These are phyloP conservation scores for Edolisoma coerulescens DNA, from an alignment of 2,113 vertebrate species.

Conservation along the genomic window DNA sequence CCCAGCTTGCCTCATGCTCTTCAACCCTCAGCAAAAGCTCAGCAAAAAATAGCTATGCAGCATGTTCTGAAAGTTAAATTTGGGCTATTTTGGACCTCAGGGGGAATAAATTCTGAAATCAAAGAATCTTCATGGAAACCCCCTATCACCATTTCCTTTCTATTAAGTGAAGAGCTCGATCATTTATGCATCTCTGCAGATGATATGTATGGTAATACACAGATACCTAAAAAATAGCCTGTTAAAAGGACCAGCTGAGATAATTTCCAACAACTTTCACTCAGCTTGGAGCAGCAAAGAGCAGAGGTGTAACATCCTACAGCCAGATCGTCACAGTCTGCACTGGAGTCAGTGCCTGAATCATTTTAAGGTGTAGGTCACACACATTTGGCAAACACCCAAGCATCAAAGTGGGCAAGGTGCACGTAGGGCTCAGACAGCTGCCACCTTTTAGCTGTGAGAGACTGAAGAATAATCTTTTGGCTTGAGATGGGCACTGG, in stretches of 20 bases:
- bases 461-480: not conserved
- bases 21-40: constrained; percentile 54
- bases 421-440: not conserved
- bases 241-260: not conserved
- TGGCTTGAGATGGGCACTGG: not conserved
- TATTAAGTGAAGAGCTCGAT: constrained; percentile 7
- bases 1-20: constrained; percentile 39
- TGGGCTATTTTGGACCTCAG: constrained; percentile 58
- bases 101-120: constrained; percentile 63
- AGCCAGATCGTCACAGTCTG: not conserved
- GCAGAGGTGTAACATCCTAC: not conserved
- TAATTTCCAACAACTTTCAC: not conserved
- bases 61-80: constrained; percentile 58
- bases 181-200: constrained; percentile 45
- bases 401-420: not conserved
- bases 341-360: not conserved
- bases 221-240: not conserved
- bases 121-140: constrained; percentile 55
- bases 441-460: not conserved
- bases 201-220: not conserved
- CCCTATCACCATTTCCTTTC: constrained; percentile 56
- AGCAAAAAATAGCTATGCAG: constrained; percentile 54
- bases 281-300: not conserved
- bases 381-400: not conserved
- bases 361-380: not conserved